Base-by-base conservation (phyloP, 2,797 vertebrate genomes). In the Pampus argenteus region DNA sequence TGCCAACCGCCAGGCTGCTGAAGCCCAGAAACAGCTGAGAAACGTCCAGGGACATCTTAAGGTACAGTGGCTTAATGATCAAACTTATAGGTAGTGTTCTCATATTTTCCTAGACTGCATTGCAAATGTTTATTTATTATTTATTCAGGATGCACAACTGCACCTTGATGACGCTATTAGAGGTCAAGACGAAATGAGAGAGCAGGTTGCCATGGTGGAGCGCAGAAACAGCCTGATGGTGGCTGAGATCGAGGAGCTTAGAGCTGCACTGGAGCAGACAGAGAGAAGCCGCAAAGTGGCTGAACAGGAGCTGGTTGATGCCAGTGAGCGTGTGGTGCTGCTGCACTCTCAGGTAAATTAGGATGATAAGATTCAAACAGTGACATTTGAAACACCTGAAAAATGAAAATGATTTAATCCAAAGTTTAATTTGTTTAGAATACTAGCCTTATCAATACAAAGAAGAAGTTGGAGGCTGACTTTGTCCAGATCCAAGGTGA, bases 11-110 rank as follows among this genome's bases (percentile, higher is more conserved):
- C 96, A 97, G 82, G 92, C 91, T 20, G 91, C 91, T 29, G 96
- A 98, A 78, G 89, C 94, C 64, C 96, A 97, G 88, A 98, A 96
- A 71, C 96, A 98, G 75, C 94, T 98, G 66, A 96, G 94, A 58
- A 93, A 91, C 0, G 61, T 96, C 23, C 96, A 97, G 79, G 94
- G 93, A 60, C 96, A 96, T 29, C 91, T 97, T 48, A 98, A 98
- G 96, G 97, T 97, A 90, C 25, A n/a, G 6, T 10, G 18, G 28
- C 4, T 29, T 22, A 15, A 13, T 3, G 10, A 47, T 45, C 1
- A 9, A 34, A 47, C n/a, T 1, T 56, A 6, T 26, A 51, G n/a
- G 3, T n/a, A 4, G 23, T 49, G 10, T 44, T 36, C 9, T 26
- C 20, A 54, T 17, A 44, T 44, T 63, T 4, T 17, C 45, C 23